These are phyloP conservation scores for Calephelis virginiensis DNA, from an alignment of 1,140 invertebrate species.

Conservation along the genomic window DNA sequence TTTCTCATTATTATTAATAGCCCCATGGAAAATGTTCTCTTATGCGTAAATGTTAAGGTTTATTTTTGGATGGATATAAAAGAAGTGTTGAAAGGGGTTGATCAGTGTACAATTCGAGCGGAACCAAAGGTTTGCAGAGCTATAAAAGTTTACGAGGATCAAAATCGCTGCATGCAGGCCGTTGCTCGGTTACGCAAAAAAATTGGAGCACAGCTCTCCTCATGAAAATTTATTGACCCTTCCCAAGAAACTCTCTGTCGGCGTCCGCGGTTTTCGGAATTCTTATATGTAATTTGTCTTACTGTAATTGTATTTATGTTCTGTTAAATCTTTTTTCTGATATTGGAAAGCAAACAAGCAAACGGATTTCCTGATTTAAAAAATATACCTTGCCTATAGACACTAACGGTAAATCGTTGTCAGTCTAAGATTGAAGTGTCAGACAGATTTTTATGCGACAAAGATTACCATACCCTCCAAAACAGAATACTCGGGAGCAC, in stretches of 20 bases:
- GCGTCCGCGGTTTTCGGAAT: slow-evolving; percentile 44
- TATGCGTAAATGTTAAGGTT: neutral
- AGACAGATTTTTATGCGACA: no score
- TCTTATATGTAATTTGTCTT: slow-evolving; percentile 57
- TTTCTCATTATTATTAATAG: slow-evolving; percentile 8
- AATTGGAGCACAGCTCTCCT: slow-evolving; percentile 58
- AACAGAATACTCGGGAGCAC: no score
- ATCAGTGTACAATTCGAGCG: slow-evolving; percentile 22
- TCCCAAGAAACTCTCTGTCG: slow-evolving; percentile 49
- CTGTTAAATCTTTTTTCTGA: slow-evolving; percentile 21
- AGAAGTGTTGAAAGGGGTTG: neutral
- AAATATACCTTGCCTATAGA: no score
- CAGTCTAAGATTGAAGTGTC: no score
- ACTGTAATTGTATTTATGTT: slow-evolving; percentile 27
- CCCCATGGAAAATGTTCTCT: neutral
- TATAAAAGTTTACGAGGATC: slow-evolving; percentile 63
- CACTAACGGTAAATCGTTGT: no score
- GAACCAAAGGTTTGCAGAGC: slow-evolving; percentile 35
- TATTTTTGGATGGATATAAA: slow-evolving; percentile 12
- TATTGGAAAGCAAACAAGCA: neutral
- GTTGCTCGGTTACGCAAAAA: slow-evolving; percentile 41
- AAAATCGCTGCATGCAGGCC: slow-evolving; percentile 38
- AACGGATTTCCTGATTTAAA: no score
- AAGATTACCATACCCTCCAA: no score
- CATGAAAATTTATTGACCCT: slow-evolving; percentile 68